Evolutionary conservation across 1,140 invertebrate species (phyloP).

Genomic region (Drosophila tsacasi): DNA sequence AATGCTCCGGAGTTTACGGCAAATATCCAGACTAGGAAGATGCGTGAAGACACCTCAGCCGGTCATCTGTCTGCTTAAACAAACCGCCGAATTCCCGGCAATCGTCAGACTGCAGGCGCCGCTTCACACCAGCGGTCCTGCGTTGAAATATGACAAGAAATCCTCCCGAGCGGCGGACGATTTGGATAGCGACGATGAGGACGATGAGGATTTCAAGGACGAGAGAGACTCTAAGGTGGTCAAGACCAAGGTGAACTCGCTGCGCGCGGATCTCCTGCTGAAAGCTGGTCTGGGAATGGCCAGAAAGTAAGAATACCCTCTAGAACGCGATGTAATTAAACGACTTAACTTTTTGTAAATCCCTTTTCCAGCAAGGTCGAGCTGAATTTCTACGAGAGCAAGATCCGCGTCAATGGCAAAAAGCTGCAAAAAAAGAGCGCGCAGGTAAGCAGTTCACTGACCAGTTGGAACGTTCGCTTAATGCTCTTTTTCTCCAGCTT

Average conservation of each 20-base stretch:
- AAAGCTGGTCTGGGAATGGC: conserved; percentile 89
- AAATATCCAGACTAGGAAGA: conserved; percentile 41
- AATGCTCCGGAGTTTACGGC: conserved; percentile 62
- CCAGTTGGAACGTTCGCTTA: not conserved
- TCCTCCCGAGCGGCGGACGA: conserved; percentile 55
- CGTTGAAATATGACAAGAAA: conserved; percentile 72
- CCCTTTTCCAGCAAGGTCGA: conserved; percentile 87
- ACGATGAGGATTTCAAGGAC: conserved; percentile 80
- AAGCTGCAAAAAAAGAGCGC: conserved; percentile 88
- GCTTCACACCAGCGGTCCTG: conserved; percentile 38
- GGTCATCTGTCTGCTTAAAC: conserved; percentile 12
- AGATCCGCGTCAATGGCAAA: conserved; percentile 88
- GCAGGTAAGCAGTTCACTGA: conserved; percentile 73
- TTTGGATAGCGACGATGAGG: conserved; percentile 75
- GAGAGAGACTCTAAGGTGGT: conserved; percentile 87
- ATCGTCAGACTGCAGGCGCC: not conserved
- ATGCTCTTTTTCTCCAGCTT: conserved; percentile 74
- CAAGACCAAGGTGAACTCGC: conserved; percentile 87
- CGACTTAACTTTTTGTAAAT: not conserved
- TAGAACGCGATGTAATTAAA: not conserved
- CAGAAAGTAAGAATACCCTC: conserved; percentile 86
- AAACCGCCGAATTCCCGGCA: not conserved
- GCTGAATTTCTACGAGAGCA: conserved; percentile 88
- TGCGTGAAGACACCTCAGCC: not conserved
- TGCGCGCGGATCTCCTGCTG: conserved; percentile 88